Evolutionary conservation across 2,888 invertebrate genomes (phyloP).

Genomic region (Pachycephus smyrnensis): DNA sequence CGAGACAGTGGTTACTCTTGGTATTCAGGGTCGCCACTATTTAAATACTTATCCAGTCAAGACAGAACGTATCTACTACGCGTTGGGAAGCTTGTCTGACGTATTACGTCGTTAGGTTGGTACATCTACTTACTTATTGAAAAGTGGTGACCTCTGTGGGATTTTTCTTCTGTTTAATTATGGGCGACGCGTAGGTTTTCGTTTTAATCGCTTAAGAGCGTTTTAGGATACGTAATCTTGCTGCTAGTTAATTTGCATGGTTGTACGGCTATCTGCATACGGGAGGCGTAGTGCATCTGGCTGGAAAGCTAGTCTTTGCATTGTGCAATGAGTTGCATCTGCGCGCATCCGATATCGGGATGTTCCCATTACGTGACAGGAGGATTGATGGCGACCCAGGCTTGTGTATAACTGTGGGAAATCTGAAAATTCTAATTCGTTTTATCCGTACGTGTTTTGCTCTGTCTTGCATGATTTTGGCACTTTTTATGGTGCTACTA

Average conservation of each 20-base stretch:
- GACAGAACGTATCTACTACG: neutral
- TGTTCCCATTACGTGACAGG: neutral
- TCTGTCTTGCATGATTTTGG: neutral
- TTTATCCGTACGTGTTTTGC: neutral
- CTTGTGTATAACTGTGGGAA: neutral
- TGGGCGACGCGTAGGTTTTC: neutral
- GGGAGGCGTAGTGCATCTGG: neutral
- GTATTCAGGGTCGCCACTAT: neutral
- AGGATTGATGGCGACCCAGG: neutral
- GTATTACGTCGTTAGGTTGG: neutral
- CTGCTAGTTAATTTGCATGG: neutral
- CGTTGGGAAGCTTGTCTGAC: neutral
- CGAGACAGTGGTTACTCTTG: neutral
- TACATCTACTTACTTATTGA: neutral
- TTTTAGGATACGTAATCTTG: neutral
- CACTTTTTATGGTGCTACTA: neutral
- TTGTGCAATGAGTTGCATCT: neutral
- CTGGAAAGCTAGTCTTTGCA: neutral
- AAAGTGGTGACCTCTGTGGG: neutral
- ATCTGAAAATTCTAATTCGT: neutral
- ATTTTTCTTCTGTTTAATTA: neutral
- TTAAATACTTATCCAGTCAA: neutral
- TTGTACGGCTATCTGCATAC: neutral
- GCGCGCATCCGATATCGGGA: neutral
- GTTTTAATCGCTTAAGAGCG: neutral